Evolutionary conservation across 2,797 vertebrate genomes (phyloP).

Genomic region (Melopsittacus undulatus): DNA sequence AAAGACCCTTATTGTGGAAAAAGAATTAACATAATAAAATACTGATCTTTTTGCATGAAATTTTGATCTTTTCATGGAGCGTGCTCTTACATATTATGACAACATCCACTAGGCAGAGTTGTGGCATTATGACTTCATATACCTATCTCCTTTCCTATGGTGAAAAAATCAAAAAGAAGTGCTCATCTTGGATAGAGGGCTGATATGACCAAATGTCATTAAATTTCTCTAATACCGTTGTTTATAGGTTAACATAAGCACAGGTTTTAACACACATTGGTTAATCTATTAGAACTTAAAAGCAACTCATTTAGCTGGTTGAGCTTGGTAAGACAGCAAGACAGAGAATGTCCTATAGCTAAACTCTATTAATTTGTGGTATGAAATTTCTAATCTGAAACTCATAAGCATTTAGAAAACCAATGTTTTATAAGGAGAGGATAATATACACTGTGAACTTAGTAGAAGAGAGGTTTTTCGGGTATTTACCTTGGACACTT

Average conservation of each 20-base stretch:
- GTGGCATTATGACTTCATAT: not conserved
- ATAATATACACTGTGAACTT: slow-evolving; percentile 60
- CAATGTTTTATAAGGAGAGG: slow-evolving; percentile 43
- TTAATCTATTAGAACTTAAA: slow-evolving; percentile 56
- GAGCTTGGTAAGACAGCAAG: slow-evolving; percentile 41
- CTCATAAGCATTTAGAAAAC: slow-evolving; percentile 60
- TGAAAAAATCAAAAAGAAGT: not conserved
- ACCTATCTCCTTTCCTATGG: not conserved
- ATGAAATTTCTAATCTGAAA: slow-evolving; percentile 65
- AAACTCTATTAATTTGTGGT: slow-evolving; percentile 61
- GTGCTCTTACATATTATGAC: accelerated
- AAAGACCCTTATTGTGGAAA: not conserved
- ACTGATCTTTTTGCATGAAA: not conserved
- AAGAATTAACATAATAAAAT: not conserved
- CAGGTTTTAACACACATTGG: not conserved
- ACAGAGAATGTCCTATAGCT: slow-evolving; percentile 48
- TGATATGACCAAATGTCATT: not conserved
- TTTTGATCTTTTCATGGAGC: not conserved
- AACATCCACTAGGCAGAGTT: not conserved
- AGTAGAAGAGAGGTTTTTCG: slow-evolving; percentile 34
- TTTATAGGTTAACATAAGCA: slow-evolving; percentile 31
- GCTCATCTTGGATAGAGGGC: not conserved
- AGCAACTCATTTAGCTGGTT: slow-evolving; percentile 11
- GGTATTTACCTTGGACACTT: slow-evolving; percentile 55
- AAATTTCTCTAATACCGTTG: slow-evolving; percentile 40